Evolutionary conservation across 2,113 vertebrate genomes (phyloP).

Genomic region (pig (Sus scrofa)): DNA sequence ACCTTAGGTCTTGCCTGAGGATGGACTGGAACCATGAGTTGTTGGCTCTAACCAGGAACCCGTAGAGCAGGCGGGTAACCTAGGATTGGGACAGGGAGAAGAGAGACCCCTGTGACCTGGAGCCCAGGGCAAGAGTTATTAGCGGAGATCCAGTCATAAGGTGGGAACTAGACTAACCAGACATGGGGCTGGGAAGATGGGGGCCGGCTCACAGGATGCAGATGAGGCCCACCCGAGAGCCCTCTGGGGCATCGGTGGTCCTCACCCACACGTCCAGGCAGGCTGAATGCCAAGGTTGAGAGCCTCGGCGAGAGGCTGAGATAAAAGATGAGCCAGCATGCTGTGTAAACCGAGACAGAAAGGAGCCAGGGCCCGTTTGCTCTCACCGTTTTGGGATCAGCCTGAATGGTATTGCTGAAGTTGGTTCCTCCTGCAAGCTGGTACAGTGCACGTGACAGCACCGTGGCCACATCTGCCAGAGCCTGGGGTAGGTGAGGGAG

Average conservation of each 20-base stretch:
- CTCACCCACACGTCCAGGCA: not conserved
- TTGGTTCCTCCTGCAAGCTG: constrained; percentile 90
- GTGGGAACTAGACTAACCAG: not conserved
- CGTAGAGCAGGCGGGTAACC: constrained; percentile 94
- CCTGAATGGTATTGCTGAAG: constrained; percentile 83
- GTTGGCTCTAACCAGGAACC: constrained; percentile 93
- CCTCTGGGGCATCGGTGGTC: not conserved
- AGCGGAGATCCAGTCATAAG: not conserved
- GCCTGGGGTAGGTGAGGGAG: constrained; percentile 84
- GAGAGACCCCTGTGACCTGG: not conserved
- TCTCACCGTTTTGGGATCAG: constrained; percentile 91
- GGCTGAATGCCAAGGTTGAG: not conserved
- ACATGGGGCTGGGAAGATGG: not conserved
- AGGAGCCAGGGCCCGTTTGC: constrained; percentile 65
- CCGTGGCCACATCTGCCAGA: constrained; percentile 92
- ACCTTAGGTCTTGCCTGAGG: constrained; percentile 86
- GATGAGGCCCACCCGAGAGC: not conserved
- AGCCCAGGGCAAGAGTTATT: not conserved
- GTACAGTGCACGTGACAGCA: constrained; percentile 92
- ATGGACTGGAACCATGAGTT: constrained; percentile 96
- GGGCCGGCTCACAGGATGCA: not conserved
- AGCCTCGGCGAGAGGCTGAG: not conserved
- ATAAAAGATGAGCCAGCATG: not conserved
- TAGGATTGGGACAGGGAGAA: constrained; percentile 72
- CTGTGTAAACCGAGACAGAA: constrained; percentile 56